phyloP scores from a whole-genome alignment of 2,888 invertebrate genomes.

The Subacronicta megacephala region DNA sequence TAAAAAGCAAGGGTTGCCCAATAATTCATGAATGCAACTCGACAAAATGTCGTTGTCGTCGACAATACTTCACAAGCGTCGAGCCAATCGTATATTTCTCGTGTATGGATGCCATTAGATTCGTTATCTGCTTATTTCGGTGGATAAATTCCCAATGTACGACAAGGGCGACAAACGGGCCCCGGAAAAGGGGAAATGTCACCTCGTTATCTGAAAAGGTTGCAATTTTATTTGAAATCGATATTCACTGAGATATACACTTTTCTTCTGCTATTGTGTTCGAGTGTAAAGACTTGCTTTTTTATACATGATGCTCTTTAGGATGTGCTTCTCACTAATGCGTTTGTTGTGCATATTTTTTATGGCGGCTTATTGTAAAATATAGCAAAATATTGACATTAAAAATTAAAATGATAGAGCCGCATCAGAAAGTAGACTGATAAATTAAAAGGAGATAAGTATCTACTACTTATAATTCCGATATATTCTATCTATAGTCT shows the following conservation, averaged over 20 bases:
- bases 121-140: constrained; percentile 89
- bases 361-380: constrained; percentile 1
- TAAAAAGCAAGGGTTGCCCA: constrained; percentile 30
- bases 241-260: constrained; percentile 84
- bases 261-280: constrained; percentile 68
- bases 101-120: constrained; percentile 78
- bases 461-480: too few species aligned
- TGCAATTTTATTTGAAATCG: constrained; percentile 90
- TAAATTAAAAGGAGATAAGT: too few species aligned
- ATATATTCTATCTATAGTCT: too few species aligned
- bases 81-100: constrained; percentile 73
- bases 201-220: constrained; percentile 89
- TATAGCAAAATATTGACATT: neutral
- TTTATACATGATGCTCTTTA: constrained; percentile 59
- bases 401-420: neutral
- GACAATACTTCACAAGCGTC: constrained; percentile 53
- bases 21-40: constrained; percentile 60
- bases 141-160: constrained; percentile 86
- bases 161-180: constrained; percentile 79
- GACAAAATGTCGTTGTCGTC: constrained; percentile 48
- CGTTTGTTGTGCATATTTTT: constrained; percentile 18
- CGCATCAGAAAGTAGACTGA: too few species aligned
- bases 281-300: constrained; percentile 60
- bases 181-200: constrained; percentile 86
- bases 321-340: constrained; percentile 10